These are phyloP conservation scores for Drosophila subsilvestris DNA, from an alignment of 2,888 invertebrate species.

Conservation along the genomic window DNA sequence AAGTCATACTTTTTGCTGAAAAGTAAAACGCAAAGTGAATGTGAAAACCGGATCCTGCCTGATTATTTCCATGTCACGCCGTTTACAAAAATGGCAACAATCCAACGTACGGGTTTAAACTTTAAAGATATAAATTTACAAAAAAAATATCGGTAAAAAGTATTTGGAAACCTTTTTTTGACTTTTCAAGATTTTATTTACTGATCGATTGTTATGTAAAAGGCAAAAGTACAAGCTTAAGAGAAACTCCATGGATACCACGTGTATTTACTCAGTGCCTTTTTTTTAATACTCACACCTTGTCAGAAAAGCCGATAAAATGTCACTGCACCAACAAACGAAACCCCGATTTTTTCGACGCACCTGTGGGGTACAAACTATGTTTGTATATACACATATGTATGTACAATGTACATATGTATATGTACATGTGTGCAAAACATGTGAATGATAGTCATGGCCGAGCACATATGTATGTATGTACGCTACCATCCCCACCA, in stretches of 20 bases:
- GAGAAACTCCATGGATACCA: not conserved
- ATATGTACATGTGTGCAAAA: not conserved
- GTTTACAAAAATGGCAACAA: too few species aligned
- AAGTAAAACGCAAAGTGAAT: too few species aligned
- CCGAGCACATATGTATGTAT: conserved; percentile 28
- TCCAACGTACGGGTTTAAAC: too few species aligned
- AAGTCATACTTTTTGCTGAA: too few species aligned
- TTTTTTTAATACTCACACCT: not conserved
- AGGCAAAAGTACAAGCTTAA: conserved; percentile 2
- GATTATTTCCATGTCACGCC: too few species aligned
- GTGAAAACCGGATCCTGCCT: too few species aligned
- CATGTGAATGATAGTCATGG: not conserved
- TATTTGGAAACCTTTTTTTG: too few species aligned
- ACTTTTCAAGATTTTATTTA: too few species aligned
- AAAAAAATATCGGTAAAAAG: too few species aligned
- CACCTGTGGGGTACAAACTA: not conserved
- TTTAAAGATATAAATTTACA: too few species aligned
- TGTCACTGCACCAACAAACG: not conserved
- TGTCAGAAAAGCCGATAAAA: not conserved
- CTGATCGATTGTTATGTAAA: not conserved
- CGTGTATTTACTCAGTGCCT: not conserved
- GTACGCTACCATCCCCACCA: too few species aligned
- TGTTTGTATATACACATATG: too few species aligned
- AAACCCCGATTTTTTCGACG: not conserved
- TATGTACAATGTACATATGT: not conserved